Evolutionary conservation across 2,888 invertebrate species (phyloP).

Genomic region (Andrena haemorrhoa): DNA sequence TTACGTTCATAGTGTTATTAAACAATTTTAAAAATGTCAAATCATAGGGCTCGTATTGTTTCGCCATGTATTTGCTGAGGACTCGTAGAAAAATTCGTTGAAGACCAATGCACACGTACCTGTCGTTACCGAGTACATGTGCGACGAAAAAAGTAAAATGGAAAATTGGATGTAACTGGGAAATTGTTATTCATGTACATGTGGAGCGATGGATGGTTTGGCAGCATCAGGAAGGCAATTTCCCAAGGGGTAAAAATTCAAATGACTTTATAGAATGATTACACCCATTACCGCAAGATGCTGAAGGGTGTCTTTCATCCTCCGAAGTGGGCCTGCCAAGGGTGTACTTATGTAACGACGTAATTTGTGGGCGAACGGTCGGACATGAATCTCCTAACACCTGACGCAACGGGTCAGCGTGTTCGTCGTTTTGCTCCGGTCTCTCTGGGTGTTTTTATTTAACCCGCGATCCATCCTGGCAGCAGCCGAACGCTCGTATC

Average conservation of each 20-base stretch:
- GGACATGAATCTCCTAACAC: conserved; percentile 70
- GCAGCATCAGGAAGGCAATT: conserved; percentile 11
- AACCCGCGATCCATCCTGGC: conserved; percentile 63
- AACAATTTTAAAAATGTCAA: neutral
- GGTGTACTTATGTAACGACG: conserved; percentile 74
- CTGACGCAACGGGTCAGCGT: conserved; percentile 66
- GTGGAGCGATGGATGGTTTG: too few relatives aligned
- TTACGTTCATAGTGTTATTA: neutral
- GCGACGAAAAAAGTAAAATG: neutral
- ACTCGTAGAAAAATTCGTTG: neutral
- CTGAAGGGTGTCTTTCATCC: conserved; percentile 64
- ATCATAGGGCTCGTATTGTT: neutral
- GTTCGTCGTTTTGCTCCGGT: conserved; percentile 54
- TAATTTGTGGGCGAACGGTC: conserved; percentile 68
- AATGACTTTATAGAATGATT: conserved; percentile 66
- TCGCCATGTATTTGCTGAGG: neutral
- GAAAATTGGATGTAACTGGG: neutral
- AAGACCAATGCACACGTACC: neutral
- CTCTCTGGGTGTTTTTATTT: conserved; percentile 64
- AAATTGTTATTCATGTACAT: neutral
- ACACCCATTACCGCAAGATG: conserved; percentile 55
- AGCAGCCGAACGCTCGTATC: conserved; percentile 64
- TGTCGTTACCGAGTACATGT: neutral
- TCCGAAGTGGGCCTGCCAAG: conserved; percentile 50
- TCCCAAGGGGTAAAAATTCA: conserved; percentile 50